phyloP scores from a whole-genome alignment of 2,113 vertebrate genomes.

The Lota lota region DNA sequence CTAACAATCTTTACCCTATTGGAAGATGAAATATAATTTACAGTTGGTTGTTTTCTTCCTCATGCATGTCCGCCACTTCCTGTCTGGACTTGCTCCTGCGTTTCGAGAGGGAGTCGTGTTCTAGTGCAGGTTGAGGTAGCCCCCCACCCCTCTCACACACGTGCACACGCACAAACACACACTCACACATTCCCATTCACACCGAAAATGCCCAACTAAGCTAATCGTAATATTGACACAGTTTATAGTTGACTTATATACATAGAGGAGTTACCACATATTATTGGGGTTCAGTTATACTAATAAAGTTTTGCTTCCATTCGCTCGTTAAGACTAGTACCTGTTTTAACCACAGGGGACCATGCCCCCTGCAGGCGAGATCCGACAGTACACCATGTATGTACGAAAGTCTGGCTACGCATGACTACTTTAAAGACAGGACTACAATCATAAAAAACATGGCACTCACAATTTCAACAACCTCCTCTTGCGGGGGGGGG shows the following conservation, averaged over 20 bases:
- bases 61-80: slow-evolving; percentile 65
- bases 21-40: slow-evolving; percentile 61
- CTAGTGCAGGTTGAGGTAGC: slow-evolving; percentile 68
- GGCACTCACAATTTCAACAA: slow-evolving; percentile 23
- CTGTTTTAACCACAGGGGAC: too few species aligned
- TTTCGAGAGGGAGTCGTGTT: slow-evolving; percentile 56
- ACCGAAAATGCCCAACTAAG: slow-evolving; percentile 38
- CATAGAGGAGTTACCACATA: slow-evolving; percentile 26
- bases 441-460: slow-evolving; percentile 46
- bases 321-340: slow-evolving; percentile 8
- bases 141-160: slow-evolving; percentile 32
- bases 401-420: too few species aligned
- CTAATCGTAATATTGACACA: slow-evolving; percentile 24
- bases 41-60: slow-evolving; percentile 49
- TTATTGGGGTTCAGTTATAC: not conserved
- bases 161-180: slow-evolving; percentile 6
- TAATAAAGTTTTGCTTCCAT: not conserved
- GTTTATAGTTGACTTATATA: slow-evolving; percentile 25
- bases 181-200: slow-evolving; percentile 20
- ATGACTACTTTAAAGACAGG: slow-evolving; percentile 19
- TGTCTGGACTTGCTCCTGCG: slow-evolving; percentile 43
- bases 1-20: slow-evolving; percentile 63
- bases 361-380: too few species aligned
- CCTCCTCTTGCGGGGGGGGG: not conserved
- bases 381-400: too few species aligned